A percentile compares a stretch with the other conserved stretches of the same genome.
phyloP scores from a whole-genome alignment of 2,113 vertebrate genomes.

The Mus spicilegus region DNA sequence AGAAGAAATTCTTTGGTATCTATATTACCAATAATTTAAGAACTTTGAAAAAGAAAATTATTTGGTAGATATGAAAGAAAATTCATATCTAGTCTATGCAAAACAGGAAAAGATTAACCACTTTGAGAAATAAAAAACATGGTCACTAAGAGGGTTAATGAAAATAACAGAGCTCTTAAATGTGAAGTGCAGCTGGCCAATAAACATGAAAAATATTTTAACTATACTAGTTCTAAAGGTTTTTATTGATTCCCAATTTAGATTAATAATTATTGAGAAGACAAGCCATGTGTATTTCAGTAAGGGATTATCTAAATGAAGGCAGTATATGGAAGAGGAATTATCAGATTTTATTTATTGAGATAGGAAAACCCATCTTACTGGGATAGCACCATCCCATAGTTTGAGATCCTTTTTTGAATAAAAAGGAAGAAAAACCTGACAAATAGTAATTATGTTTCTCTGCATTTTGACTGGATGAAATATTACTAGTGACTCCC shows the following conservation, averaged over 20 bases:
- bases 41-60: too few species aligned
- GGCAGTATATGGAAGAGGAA: background rate
- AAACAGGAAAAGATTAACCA: background rate
- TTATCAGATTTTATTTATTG: background rate
- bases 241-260: background rate
- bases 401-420: background rate
- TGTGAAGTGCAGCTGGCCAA: background rate
- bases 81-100: background rate
- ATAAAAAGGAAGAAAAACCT: background rate
- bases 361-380: background rate
- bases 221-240: background rate
- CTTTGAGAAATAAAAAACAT: background rate
- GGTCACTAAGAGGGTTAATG: background rate
- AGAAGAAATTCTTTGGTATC: background rate
- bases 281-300: background rate
- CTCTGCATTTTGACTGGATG: background rate
- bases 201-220: background rate
- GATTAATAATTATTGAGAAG: background rate
- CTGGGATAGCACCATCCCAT: background rate
- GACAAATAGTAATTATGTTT: background rate
- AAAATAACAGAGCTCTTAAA: background rate
- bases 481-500: background rate
- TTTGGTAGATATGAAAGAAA: background rate
- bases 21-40: too few species aligned
- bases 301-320: background rate